phyloP scores from a whole-genome alignment of 2,888 invertebrate genomes.

The Coecobrya sp. region DNA sequence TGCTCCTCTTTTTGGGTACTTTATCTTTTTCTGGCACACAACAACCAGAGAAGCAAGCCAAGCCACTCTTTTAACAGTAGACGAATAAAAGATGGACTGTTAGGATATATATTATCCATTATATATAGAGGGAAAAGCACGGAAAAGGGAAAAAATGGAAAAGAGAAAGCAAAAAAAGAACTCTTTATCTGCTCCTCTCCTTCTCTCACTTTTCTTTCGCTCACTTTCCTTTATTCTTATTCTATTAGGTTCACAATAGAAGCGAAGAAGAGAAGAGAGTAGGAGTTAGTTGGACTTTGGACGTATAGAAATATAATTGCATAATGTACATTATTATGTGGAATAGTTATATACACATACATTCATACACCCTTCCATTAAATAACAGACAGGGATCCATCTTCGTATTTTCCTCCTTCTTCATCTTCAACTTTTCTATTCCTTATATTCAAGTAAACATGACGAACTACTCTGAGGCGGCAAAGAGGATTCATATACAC shows the following conservation, averaged over 20 bases:
- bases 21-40: slow-evolving; percentile 59
- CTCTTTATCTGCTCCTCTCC: slow-evolving; percentile 24
- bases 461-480: slow-evolving; percentile 43
- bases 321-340: background rate
- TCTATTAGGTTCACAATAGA: slow-evolving; percentile 67
- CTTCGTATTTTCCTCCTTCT: slow-evolving; percentile 56
- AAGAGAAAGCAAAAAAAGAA: slow-evolving; percentile 42
- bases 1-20: slow-evolving; percentile 36
- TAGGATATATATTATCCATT: slow-evolving; percentile 51
- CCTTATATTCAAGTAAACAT: slow-evolving; percentile 49
- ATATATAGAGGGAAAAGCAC: background rate
- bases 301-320: background rate
- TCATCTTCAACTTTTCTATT: slow-evolving; percentile 43
- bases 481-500: background rate
- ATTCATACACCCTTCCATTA: slow-evolving; percentile 59
- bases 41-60: slow-evolving; percentile 25
- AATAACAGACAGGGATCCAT: slow-evolving; percentile 76
- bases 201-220: slow-evolving; percentile 32
- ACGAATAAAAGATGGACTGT: slow-evolving; percentile 60
- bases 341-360: slow-evolving; percentile 44
- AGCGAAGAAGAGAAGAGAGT: background rate
- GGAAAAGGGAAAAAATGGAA: slow-evolving; percentile 52
- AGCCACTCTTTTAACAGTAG: slow-evolving; percentile 30
- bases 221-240: slow-evolving; percentile 30
- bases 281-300: background rate